Conservation (phyloP, 2,797 vertebrate genomes). For the Squalus acanthias region DNA sequence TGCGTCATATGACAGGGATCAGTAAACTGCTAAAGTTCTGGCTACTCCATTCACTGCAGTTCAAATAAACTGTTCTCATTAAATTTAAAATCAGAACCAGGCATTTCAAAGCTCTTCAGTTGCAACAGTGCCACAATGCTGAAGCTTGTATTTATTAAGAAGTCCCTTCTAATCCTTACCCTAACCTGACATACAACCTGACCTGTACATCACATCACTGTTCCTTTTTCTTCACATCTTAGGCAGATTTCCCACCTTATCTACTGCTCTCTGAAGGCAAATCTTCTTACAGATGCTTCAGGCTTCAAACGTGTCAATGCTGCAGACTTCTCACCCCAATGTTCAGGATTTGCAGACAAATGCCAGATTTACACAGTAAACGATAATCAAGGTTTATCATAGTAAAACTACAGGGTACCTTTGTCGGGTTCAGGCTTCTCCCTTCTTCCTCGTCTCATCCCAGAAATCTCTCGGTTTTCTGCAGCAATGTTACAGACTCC, state of each 20-base stretch:
- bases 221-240: neutral
- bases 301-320: neutral
- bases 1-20: neutral
- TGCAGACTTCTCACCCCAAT: neutral
- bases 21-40: neutral
- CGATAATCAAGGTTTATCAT: neutral
- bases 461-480: neutral
- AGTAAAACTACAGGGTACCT: neutral
- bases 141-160: neutral
- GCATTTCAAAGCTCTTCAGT: neutral
- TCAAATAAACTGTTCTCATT: neutral
- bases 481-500: neutral
- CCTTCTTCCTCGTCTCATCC: neutral
- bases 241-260: neutral
- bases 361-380: neutral
- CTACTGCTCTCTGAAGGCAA: neutral
- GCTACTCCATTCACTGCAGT: neutral
- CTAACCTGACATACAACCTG: neutral
- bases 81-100: neutral
- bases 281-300: neutral
- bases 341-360: neutral
- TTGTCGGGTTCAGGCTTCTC: too few species aligned
- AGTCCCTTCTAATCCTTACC: neutral
- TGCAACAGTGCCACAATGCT: neutral
- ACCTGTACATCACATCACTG: neutral